Base-by-base conservation (phyloP, 2,113 vertebrate genomes). In the Parus major region DNA sequence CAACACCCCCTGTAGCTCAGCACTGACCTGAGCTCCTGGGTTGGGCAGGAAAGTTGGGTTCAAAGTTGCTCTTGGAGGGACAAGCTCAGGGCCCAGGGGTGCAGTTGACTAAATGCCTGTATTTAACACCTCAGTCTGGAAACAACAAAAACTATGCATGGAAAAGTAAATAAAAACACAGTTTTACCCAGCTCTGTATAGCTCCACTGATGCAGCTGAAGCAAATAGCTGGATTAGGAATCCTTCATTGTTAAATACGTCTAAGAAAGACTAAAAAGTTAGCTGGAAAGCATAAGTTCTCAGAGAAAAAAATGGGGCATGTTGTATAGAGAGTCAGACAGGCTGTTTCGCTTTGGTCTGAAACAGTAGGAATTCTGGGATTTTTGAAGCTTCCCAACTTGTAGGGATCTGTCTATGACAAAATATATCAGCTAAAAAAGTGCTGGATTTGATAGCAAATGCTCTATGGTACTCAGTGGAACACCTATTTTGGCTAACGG, bases 321-420 rank as follows among this genome's bases (percentile, higher is more conserved):
- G 5, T n/a, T 46, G 7, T 41, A 11, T 19, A 27, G 3, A 29
- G 19, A 86, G 27, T 11, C 31, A 33, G 55, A 44, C 0, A 1
- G 41, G 12, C 12, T 76, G 23, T 59, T 86, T 71, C 52, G 9
- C 8, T 46, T 71, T 79, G 14, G 3, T 75, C 56, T 90, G 39
- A 79, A 56, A 61, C 11, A 44, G 7, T 5, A 44, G 5, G 11
- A 59, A 27, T 10, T 66, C 33, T 28, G 20, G 12, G 21, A 63
- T 59, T 84, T 84, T 77, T 3, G 0, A 52, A 18, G 5, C 41
- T 73, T 91, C 5, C 17, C 46, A 78, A 4, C 31, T 70, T 73
- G 31, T 35, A 52, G 52, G 19, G 11, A 25, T 82, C 11, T 46
- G 3, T 21, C 36, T 73, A 35, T 12, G 20, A n/a, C 9, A 86